Conservation (phyloP, 2,888 invertebrate genomes). For the Trichacis sp. region DNA sequence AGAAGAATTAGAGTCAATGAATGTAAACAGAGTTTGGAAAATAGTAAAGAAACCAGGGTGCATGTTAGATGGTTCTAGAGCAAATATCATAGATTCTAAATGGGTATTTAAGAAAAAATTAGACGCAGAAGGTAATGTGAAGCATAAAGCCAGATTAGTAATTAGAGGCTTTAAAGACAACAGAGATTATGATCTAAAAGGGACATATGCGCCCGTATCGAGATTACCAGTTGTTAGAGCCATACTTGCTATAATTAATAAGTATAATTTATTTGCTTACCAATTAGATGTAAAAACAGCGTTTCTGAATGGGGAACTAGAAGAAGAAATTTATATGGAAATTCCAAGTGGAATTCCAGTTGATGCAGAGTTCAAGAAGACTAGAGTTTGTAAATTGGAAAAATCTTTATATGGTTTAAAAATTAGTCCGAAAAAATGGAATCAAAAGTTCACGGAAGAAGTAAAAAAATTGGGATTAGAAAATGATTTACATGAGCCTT, state of each 20-base stretch:
- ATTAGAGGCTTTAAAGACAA: no score
- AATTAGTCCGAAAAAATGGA: constrained; percentile 27
- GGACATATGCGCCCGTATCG: no score
- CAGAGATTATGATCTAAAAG: constrained; percentile 25
- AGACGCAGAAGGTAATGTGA: constrained; percentile 12
- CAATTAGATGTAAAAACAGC: constrained; percentile 29
- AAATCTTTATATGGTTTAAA: constrained; percentile 15
- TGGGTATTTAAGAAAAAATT: constrained; percentile 41
- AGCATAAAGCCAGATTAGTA: constrained; percentile 35
- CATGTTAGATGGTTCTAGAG: constrained; percentile 14
- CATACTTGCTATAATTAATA: constrained; percentile 26
- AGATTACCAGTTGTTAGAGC: constrained; percentile 30
- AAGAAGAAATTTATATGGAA: constrained; percentile 20
- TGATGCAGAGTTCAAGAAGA: not conserved
- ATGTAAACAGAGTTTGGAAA: constrained; percentile 30
- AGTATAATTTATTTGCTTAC: constrained; percentile 10
- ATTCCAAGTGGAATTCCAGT: constrained; percentile 11
- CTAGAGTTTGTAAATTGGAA: constrained; percentile 14
- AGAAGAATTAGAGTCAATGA: constrained; percentile 31
- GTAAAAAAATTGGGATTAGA: no score
- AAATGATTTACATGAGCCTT: no score
- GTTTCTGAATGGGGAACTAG: constrained; percentile 16
- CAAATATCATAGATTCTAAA: no score
- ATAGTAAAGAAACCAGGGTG: constrained; percentile 15
- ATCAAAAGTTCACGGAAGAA: no score